A percentile compares a stretch with the other conserved stretches of the same genome.
phyloP scores from a whole-genome alignment of 2,797 vertebrate species.

The Tragopan temminckii region DNA sequence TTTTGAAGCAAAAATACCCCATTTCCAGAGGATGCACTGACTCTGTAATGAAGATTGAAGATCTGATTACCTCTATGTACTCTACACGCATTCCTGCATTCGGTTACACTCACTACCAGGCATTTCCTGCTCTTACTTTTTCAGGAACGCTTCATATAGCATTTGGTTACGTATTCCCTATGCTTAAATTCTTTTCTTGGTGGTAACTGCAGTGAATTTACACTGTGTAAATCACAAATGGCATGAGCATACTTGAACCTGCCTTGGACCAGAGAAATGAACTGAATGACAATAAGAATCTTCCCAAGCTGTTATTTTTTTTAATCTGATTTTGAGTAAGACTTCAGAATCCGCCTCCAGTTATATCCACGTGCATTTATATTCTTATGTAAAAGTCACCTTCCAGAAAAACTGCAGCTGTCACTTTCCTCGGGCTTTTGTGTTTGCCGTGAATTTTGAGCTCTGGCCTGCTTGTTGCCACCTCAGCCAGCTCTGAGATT shows the following conservation, averaged over 20 bases:
- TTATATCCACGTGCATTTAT: not conserved
- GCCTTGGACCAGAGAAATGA: not conserved
- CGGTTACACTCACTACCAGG: not conserved
- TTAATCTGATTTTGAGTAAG: not conserved
- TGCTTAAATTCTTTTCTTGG: not conserved
- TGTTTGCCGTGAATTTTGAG: not conserved
- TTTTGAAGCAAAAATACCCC: not conserved
- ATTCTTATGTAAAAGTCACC: not conserved
- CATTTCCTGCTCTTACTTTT: slow-evolving; percentile 41
- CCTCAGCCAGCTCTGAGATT: not conserved
- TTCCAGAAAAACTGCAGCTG: not conserved
- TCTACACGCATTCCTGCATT: not conserved
- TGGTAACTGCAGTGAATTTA: not conserved
- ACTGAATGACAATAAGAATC: not conserved
- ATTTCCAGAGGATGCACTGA: not conserved
- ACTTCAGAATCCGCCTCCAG: not conserved
- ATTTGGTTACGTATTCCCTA: not conserved
- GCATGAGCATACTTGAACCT: not conserved
- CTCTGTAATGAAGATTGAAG: not conserved
- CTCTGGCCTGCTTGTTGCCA: not conserved
- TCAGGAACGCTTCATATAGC: not conserved
- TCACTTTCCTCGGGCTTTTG: not conserved
- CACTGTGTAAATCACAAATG: not conserved
- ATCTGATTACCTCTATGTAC: not conserved
- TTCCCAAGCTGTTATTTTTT: not conserved